Evolutionary conservation across 2,113 vertebrate genomes (phyloP).

Genomic region (Pelecanus crispus): DNA sequence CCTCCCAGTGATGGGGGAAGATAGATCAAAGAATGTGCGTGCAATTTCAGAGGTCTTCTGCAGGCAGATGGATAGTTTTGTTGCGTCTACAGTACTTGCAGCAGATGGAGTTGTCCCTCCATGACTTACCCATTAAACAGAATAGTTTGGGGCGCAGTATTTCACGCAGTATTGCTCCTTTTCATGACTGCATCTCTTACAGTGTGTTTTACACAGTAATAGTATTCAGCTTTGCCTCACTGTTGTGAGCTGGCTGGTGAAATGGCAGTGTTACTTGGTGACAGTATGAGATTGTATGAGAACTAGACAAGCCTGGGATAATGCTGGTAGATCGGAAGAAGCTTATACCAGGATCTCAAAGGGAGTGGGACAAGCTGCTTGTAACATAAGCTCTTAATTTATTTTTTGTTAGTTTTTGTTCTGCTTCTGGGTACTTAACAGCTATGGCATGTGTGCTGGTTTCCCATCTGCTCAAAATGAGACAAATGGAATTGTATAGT

Average conservation of each 20-base stretch:
- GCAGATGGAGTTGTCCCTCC: not conserved
- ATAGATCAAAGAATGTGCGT: not conserved
- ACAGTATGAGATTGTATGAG: not conserved
- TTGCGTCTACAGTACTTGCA: not conserved
- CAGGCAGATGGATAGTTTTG: not conserved
- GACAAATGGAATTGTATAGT: not conserved
- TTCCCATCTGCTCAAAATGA: not conserved
- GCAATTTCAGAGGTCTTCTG: not conserved
- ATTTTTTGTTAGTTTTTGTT: not conserved
- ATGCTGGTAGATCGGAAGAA: not conserved
- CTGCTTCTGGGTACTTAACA: conserved; percentile 5
- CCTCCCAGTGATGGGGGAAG: not conserved
- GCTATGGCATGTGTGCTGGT: not conserved
- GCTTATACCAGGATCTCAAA: not conserved
- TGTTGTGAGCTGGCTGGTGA: not conserved
- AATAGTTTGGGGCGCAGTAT: not conserved
- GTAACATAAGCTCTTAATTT: not conserved
- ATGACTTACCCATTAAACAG: not conserved
- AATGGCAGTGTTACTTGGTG: not conserved
- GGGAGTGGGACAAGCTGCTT: not conserved
- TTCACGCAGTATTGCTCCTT: not conserved
- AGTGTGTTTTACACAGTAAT: not conserved
- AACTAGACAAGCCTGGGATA: not conserved
- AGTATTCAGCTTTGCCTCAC: not conserved
- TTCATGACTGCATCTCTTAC: not conserved